Percentiles rank a stretch among this genome's conserved stretches.
These are phyloP conservation scores for Tricholauxania praeusta DNA, from an alignment of 2,888 invertebrate genomes.

Conservation along the genomic window DNA sequence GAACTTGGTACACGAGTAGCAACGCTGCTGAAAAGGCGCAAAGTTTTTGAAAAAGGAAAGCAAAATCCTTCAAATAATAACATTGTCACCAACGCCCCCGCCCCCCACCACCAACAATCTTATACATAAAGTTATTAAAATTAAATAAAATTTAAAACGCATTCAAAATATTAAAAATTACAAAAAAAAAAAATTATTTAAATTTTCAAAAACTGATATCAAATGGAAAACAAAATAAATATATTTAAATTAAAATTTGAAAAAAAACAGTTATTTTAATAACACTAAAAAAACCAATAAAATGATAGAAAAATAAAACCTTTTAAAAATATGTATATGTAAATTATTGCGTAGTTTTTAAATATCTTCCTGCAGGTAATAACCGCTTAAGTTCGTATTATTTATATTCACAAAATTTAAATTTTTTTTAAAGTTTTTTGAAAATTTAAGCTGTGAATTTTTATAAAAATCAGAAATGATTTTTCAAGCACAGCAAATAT, in stretches of 20 bases:
- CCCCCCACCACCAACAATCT: constrained; percentile 29
- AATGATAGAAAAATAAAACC: constrained; percentile 35
- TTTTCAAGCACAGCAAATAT: too few relatives aligned
- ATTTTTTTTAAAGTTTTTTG: too few relatives aligned
- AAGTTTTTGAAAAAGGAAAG: constrained; percentile 13
- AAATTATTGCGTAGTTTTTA: constrained; percentile 56
- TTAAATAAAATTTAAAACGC: constrained; percentile 16
- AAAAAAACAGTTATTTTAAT: constrained; percentile 41
- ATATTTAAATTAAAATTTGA: constrained; percentile 48
- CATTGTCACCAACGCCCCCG: constrained; percentile 31
- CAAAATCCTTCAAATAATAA: constrained; percentile 29
- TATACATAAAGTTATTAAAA: constrained; percentile 39
- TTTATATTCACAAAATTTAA: too few relatives aligned
- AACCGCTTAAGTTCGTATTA: too few relatives aligned
- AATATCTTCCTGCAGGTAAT: constrained; percentile 29
- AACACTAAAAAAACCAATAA: constrained; percentile 38
- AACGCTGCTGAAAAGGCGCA: not conserved
- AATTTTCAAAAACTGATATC: too few relatives aligned
- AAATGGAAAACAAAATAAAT: too few relatives aligned
- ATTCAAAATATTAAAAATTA: constrained; percentile 40
- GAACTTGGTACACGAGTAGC: not conserved
- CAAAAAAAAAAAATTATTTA: constrained; percentile 9
- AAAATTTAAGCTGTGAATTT: too few relatives aligned
- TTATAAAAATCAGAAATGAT: too few relatives aligned
- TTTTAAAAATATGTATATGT: constrained; percentile 47